These are phyloP conservation scores for Spheniscus mendiculus DNA, from an alignment of 2,113 vertebrate species.

Conservation along the genomic window DNA sequence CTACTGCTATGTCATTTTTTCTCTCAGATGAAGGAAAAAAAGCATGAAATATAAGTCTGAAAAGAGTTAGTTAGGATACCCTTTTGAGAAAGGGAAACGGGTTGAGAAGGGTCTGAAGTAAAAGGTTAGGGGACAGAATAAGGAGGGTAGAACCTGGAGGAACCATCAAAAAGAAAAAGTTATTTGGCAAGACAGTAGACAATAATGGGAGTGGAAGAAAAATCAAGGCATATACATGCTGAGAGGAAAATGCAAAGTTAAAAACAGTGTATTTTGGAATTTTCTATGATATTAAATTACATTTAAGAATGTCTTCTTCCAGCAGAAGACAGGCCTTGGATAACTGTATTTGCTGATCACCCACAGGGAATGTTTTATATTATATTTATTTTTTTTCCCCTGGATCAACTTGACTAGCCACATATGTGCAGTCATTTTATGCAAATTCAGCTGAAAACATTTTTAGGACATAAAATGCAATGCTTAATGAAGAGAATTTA, in stretches of 20 bases:
- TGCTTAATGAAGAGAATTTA: conserved; percentile 6
- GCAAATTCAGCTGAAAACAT: not conserved
- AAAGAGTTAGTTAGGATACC: not conserved
- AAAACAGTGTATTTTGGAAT: not conserved
- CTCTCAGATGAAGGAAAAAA: not conserved
- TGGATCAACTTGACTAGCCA: not conserved
- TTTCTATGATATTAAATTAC: not conserved
- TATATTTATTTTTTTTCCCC: not conserved
- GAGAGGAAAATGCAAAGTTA: not conserved
- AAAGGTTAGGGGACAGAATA: not conserved
- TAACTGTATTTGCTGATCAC: not conserved
- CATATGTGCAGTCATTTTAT: not conserved
- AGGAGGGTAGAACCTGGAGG: not conserved
- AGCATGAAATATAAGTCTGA: not conserved
- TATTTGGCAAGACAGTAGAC: not conserved
- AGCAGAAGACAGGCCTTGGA: not conserved
- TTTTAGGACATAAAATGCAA: not conserved
- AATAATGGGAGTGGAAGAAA: not conserved
- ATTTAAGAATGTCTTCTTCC: not conserved
- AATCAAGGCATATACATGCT: not conserved
- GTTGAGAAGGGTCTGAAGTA: not conserved
- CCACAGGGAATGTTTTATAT: not conserved
- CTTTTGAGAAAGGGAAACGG: not conserved
- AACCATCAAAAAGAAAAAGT: not conserved
- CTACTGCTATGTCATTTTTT: not conserved